Evolutionary conservation across 2,888 invertebrate species (phyloP).

Genomic region (Eumacrocentrus americanus): DNA sequence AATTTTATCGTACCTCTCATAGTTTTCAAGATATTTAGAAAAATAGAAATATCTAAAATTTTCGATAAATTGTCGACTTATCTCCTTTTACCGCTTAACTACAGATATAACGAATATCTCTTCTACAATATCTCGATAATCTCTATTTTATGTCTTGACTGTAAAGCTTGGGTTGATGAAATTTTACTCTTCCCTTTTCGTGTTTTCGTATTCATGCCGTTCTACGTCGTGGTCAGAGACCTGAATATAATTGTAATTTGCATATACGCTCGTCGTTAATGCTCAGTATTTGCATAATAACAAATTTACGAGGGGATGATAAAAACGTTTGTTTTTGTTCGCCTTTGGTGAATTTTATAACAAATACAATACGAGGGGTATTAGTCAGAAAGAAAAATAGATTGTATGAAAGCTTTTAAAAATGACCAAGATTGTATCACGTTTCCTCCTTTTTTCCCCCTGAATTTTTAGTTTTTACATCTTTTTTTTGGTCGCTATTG

Average conservation of each 20-base stretch:
- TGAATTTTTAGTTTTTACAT: background rate
- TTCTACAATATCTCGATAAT: constrained; percentile 18
- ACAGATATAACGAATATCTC: no score
- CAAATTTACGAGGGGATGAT: background rate
- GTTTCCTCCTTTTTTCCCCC: background rate
- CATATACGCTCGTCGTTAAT: background rate
- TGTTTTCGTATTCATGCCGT: background rate
- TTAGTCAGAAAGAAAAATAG: no score
- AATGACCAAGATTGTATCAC: background rate
- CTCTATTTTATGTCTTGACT: no score
- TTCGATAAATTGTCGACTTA: no score
- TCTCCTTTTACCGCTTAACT: no score
- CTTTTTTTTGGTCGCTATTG: no score
- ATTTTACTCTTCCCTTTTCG: background rate
- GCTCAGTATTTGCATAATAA: background rate
- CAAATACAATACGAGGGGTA: no score
- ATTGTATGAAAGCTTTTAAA: background rate
- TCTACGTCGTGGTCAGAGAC: background rate
- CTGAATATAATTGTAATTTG: background rate
- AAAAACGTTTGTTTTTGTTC: no score
- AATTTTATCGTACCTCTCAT: no score
- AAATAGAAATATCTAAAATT: no score
- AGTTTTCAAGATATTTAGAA: no score
- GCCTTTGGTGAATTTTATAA: no score
- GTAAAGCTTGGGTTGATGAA: background rate